Base-by-base conservation (phyloP, 2,113 vertebrate genomes). In the Heterotilapia buettikoferi region DNA sequence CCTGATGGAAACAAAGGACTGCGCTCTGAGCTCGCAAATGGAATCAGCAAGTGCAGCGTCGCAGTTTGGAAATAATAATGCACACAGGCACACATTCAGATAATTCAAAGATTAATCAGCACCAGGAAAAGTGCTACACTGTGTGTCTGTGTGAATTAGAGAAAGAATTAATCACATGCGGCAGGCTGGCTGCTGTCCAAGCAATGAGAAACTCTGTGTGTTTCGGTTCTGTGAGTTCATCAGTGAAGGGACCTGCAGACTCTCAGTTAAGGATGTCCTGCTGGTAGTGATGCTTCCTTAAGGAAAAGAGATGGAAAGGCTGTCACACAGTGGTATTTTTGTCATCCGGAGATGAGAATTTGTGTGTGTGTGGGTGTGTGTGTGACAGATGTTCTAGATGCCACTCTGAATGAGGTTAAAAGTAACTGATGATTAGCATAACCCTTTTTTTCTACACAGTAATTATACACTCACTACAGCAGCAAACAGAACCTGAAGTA, bases 211-310 rank as follows among this genome's bases (percentile, higher is more conserved):
- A 40, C 83, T 82, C 33, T 9, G 52, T 12, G 6, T 82, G 31
- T 61, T 47, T 83, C n/a, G 24, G 50, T 26, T 78, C 50, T 29
- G 33, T 40, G 33, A 31, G 57, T 84, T 68, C 14, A 7, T 84
- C 43, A 86, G 86, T 54, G 40, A 18, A 9, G 43, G 43, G 43
- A 78, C 43, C 71, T 21, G n/a, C 26, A 86, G 33, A 82, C 21
- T 21, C 33, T 21, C 45, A 61, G 66, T 10, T 80, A 79, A 93
- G 93, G 88, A 92, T 88, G 84, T 93, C 90, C 89, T 91, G 90
- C 84, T 89, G 86, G 76, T 24, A 81, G 76, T 5, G n/a, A 84
- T 52, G 81, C 52, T 92, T 94, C 89, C 92, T 90, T 3, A 24
- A 86, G 80, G 81, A 85, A 86, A 87, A 53, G 19, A 88, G 83